These are phyloP conservation scores for Hemistola chrysoprasaria DNA, from an alignment of 2,888 invertebrate species.

Conservation along the genomic window DNA sequence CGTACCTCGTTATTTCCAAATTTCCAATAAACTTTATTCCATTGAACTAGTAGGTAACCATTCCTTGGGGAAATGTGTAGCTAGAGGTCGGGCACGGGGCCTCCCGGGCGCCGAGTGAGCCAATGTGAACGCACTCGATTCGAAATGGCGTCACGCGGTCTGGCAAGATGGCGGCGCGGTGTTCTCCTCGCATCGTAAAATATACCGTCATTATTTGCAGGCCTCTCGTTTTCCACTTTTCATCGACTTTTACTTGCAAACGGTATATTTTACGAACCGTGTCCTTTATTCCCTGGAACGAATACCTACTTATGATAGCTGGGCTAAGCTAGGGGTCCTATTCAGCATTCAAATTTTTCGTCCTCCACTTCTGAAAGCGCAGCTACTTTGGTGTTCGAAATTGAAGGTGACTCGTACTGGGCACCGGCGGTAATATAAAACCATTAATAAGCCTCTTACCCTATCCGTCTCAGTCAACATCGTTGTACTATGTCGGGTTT, in stretches of 20 bases:
- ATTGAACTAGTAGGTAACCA: too few species aligned
- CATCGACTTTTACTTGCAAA: constrained; percentile 36
- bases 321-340: too few species aligned
- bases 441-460: constrained; percentile 82
- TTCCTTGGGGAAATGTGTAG: constrained; percentile 41
- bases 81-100: constrained; percentile 4
- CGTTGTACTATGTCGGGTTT: constrained; percentile 69
- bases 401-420: constrained; percentile 29
- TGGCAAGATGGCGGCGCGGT: constrained; percentile 69
- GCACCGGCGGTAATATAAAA: constrained; percentile 72
- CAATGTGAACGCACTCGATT: constrained; percentile 59
- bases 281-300: constrained; percentile 30
- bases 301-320: background rate
- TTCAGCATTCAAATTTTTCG: too few species aligned
- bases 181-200: constrained; percentile 40
- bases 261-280: constrained; percentile 29
- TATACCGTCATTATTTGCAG: constrained; percentile 57
- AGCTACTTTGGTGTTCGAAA: constrained; percentile 16
- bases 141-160: constrained; percentile 80
- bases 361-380: background rate
- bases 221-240: constrained; percentile 49
- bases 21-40: too few species aligned
- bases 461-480: constrained; percentile 82
- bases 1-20: too few species aligned
- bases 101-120: constrained; percentile 20